Conservation (phyloP, 2,888 invertebrate genomes). For the Operophtera brumata region DNA sequence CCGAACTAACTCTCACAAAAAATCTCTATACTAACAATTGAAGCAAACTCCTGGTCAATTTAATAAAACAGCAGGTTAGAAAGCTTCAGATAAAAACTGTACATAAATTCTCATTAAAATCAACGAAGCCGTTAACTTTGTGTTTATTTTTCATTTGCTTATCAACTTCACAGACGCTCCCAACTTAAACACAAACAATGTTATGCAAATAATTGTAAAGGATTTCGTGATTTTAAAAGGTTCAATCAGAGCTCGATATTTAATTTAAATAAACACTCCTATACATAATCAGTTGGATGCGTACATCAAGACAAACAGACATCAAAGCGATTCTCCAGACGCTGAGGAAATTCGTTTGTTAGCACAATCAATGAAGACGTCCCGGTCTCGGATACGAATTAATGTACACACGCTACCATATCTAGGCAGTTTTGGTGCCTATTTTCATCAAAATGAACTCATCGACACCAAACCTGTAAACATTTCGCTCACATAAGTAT, state of each 20-base stretch:
- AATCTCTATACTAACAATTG: no score
- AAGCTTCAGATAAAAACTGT: constrained; percentile 7
- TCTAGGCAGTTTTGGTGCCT: constrained; percentile 33
- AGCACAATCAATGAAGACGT: constrained; percentile 64
- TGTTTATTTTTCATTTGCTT: constrained; percentile 28
- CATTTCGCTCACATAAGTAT: no score
- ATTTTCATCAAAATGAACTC: constrained; percentile 12
- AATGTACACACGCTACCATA: constrained; percentile 35
- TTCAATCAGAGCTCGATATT: constrained; percentile 29
- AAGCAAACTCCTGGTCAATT: background rate
- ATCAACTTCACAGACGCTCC: constrained; percentile 33
- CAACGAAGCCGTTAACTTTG: constrained; percentile 21
- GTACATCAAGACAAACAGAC: constrained; percentile 58
- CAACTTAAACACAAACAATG: constrained; percentile 44
- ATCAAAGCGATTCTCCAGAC: constrained; percentile 64
- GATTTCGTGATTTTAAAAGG: constrained; percentile 34
- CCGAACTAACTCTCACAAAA: no score
- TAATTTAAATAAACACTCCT: constrained; percentile 23
- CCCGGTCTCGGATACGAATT: constrained; percentile 40
- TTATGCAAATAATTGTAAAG: constrained; percentile 41
- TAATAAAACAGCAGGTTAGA: background rate
- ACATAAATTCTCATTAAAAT: constrained; percentile 21
- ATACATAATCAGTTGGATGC: constrained; percentile 34
- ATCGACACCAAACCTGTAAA: background rate
- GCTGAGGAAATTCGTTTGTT: constrained; percentile 65